Conservation (phyloP, 2,888 invertebrate species). For the Conops quadrifasciatus region DNA sequence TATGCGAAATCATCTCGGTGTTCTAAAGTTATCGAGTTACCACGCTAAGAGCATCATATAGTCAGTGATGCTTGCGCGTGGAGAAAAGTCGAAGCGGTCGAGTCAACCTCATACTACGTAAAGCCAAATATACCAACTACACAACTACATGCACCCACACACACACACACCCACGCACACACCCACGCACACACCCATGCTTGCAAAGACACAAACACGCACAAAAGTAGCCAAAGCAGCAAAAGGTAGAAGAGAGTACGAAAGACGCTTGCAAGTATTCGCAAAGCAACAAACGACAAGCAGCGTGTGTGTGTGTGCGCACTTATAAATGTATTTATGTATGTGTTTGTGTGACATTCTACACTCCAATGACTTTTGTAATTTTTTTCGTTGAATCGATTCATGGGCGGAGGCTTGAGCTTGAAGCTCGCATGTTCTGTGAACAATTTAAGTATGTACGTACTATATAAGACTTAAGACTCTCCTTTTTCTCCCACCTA, state of each 20-base stretch:
- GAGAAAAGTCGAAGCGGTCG: neutral
- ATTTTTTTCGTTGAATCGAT: too few species aligned
- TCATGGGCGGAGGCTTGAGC: neutral
- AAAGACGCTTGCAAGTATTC: neutral
- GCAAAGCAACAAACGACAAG: too few species aligned
- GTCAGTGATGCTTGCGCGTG: conserved; percentile 30
- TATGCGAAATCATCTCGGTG: conserved; percentile 36
- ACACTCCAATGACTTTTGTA: too few species aligned
- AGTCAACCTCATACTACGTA: neutral
- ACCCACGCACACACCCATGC: neutral
- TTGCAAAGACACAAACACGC: neutral
- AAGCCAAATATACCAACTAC: neutral
- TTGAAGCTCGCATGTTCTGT: too few species aligned
- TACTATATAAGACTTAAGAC: neutral
- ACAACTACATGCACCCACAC: neutral
- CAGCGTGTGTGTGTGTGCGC: conserved; percentile 26
- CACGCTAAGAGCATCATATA: conserved; percentile 37
- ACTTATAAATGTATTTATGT: neutral
- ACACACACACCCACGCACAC: neutral
- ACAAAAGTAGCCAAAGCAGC: neutral
- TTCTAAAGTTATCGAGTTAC: conserved; percentile 27
- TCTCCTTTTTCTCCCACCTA: too few species aligned
- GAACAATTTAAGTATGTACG: neutral
- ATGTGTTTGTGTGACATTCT: too few species aligned
- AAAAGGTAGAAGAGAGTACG: too few species aligned